Percentiles rank a stretch among this genome's conserved stretches.
Conservation (phyloP, 1,140 invertebrate genomes). For the Trialeurodes vaporariorum region DNA sequence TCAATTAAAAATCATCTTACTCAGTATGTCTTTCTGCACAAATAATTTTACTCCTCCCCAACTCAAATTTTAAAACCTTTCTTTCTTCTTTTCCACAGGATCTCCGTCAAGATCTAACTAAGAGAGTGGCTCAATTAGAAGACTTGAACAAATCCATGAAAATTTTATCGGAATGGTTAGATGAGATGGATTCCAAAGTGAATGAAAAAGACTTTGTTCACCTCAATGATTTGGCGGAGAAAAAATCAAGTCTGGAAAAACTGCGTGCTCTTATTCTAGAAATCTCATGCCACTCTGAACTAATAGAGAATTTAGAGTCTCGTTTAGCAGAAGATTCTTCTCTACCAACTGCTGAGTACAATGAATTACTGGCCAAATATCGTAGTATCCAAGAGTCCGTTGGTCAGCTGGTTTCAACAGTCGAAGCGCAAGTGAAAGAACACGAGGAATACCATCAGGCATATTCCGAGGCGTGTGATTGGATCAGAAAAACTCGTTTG, state of each 20-base stretch:
- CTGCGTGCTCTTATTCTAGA: constrained; percentile 64
- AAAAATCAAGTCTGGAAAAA: constrained; percentile 74
- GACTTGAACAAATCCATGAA: constrained; percentile 71
- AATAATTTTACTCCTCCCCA: too few species aligned
- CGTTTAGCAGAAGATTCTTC: constrained; percentile 51
- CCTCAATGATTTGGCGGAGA: constrained; percentile 76
- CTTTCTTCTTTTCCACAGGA: too few species aligned
- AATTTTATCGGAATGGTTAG: constrained; percentile 67
- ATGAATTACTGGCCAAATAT: constrained; percentile 55
- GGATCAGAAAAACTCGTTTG: constrained; percentile 70
- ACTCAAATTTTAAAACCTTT: too few species aligned
- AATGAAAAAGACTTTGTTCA: constrained; percentile 46
- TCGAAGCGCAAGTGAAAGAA: constrained; percentile 66
- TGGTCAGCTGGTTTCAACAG: constrained; percentile 13
- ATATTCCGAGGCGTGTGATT: constrained; percentile 71
- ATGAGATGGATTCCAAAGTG: constrained; percentile 73
- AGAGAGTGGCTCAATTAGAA: constrained; percentile 60
- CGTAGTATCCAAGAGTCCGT: constrained; percentile 44
- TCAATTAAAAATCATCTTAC: too few species aligned
- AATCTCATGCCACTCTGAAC: constrained; percentile 58
- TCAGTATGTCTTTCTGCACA: too few species aligned
- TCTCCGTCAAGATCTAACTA: constrained; percentile 55
- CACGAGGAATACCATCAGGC: constrained; percentile 77
- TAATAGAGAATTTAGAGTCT: constrained; percentile 51
- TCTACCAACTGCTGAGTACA: constrained; percentile 52